A percentile compares a stretch with the other conserved stretches of the same genome.
phyloP scores from a whole-genome alignment of 30 jellyfish, hydroid and myxozoan genomes.

The Clytia hemisphaerica region DNA sequence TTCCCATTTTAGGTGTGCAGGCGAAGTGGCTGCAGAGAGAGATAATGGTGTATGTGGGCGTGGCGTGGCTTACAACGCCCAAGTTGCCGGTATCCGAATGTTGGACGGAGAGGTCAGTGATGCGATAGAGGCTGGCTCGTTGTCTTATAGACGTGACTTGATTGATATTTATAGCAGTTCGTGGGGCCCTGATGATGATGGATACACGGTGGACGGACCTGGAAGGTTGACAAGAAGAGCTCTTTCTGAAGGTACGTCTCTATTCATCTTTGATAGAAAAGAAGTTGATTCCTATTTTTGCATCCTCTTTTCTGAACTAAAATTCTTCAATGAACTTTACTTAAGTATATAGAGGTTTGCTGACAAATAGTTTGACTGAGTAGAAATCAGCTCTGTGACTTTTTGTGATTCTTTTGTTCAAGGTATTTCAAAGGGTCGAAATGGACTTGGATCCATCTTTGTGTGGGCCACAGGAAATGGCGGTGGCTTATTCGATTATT shows the following conservation, averaged over 20 bases:
- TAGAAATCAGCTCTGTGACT: too few species aligned
- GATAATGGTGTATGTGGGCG: slow-evolving; percentile 76
- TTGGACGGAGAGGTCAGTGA: slow-evolving; percentile 95
- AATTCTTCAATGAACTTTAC: too few species aligned
- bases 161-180: slow-evolving; percentile 90
- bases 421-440: slow-evolving; percentile 77
- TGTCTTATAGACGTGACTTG: slow-evolving; percentile 57
- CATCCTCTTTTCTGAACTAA: too few species aligned
- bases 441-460: slow-evolving; percentile 85
- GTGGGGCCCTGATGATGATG: slow-evolving; percentile 99
- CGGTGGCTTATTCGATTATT: slow-evolving; percentile 71
- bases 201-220: slow-evolving; percentile 93
- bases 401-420: too few species aligned
- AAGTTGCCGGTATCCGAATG: slow-evolving; percentile 92
- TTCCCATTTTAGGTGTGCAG: slow-evolving; percentile 92
- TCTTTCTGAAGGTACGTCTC: slow-evolving; percentile 46
- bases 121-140: slow-evolving; percentile 94
- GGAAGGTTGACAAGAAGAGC: slow-evolving; percentile 68
- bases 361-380: too few species aligned
- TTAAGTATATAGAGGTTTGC: too few species aligned
- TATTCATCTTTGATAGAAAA: too few species aligned
- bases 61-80: slow-evolving; percentile 81
- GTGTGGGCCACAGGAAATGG: slow-evolving; percentile 99
- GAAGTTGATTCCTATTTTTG: too few species aligned
- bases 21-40: slow-evolving; percentile 84